These are phyloP conservation scores for Chaetophractus vellerosus DNA, from an alignment of 2,797 vertebrate species.

Conservation along the genomic window DNA sequence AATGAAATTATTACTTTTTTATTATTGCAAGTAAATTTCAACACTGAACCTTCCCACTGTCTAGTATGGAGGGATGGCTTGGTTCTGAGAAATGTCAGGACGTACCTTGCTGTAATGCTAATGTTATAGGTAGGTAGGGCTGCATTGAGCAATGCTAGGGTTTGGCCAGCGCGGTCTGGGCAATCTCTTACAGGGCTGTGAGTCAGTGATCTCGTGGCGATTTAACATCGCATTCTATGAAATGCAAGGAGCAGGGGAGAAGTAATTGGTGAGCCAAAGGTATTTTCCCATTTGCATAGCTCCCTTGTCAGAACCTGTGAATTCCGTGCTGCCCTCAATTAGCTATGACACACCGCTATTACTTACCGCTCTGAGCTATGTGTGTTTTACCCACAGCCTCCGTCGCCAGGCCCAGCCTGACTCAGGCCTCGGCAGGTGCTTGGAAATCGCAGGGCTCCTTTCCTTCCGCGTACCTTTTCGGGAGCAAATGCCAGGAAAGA, in stretches of 20 bases:
- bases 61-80: not conserved
- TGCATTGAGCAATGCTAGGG: not conserved
- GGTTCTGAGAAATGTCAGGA: not conserved
- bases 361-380: not conserved
- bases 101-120: not conserved
- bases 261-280: slow-evolving; percentile 28
- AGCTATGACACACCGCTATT: slow-evolving; percentile 52
- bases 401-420: slow-evolving; percentile 61
- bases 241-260: slow-evolving; percentile 4
- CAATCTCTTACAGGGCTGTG: not conserved
- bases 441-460: not conserved
- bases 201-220: not conserved
- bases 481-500: slow-evolving; percentile 55
- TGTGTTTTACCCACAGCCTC: slow-evolving; percentile 47
- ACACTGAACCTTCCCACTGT: not conserved
- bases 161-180: not conserved
- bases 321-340: slow-evolving; percentile 34
- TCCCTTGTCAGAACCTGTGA: slow-evolving; percentile 64
- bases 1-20: not conserved
- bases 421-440: slow-evolving; percentile 61
- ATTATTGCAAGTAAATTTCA: not conserved
- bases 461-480: not conserved
- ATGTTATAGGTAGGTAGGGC: not conserved
- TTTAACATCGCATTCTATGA: not conserved
- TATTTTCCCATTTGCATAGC: slow-evolving; percentile 65